phyloP scores from a whole-genome alignment of 2,888 invertebrate species.

The Balanococcus diminutus region DNA sequence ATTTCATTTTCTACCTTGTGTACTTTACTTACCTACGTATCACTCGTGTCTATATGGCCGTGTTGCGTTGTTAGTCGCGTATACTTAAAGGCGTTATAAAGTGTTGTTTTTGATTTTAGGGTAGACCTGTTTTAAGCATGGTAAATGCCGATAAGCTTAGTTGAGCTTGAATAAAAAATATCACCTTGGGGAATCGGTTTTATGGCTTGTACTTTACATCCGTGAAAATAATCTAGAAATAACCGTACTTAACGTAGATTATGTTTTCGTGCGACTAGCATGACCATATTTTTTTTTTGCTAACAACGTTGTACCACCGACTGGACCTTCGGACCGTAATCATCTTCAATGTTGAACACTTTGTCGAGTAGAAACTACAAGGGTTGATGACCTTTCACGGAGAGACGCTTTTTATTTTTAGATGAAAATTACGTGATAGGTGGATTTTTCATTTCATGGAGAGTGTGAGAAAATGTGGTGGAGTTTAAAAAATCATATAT shows the following conservation, averaged over 20 bases:
- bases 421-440: too few relatives aligned
- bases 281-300: not conserved
- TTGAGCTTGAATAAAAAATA: conserved; percentile 29
- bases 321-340: not conserved
- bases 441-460: too few relatives aligned
- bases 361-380: not conserved
- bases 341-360: not conserved
- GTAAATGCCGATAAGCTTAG: conserved; percentile 24
- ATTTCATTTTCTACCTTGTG: not conserved
- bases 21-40: not conserved
- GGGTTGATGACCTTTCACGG: not conserved
- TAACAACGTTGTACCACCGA: not conserved
- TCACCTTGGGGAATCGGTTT: conserved; percentile 19
- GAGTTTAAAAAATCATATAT: too few relatives aligned
- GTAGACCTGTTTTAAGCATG: conserved; percentile 19
- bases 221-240: conserved; percentile 29
- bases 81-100: not conserved
- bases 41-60: not conserved
- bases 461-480: too few relatives aligned
- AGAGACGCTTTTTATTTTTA: too few relatives aligned
- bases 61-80: not conserved
- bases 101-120: conserved; percentile 28
- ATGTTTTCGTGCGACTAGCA: not conserved
- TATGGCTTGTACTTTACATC: conserved; percentile 20
- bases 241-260: conserved; percentile 25